These are phyloP conservation scores for Bursaphelenchus okinawaensis DNA, from an alignment of 2,888 invertebrate genomes.

Conservation along the genomic window DNA sequence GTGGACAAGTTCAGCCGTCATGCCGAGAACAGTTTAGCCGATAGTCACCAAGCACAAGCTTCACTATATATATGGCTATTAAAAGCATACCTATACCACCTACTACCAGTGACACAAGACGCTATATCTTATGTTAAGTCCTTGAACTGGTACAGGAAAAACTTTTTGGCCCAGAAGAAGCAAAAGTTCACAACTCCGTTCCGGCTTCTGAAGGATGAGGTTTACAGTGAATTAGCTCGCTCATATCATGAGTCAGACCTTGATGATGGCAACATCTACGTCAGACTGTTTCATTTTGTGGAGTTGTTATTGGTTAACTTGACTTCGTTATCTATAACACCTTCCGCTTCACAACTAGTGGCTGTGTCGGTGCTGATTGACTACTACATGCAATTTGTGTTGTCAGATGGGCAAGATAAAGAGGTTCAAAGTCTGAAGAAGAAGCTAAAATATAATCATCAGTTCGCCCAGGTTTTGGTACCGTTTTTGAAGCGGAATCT, in stretches of 20 bases:
- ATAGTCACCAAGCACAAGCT: not conserved
- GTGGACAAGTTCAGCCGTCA: constrained; percentile 4
- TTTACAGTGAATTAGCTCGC: not conserved
- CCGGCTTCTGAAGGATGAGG: not conserved
- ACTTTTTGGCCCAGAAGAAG: not conserved
- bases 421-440: constrained; percentile 2
- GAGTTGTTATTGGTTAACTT: constrained; percentile 4
- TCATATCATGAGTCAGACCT: not conserved
- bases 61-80: constrained; percentile 10
- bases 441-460: not conserved
- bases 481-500: constrained; percentile 5
- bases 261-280: not conserved
- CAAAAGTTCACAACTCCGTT: constrained; percentile 5
- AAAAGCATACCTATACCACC: constrained; percentile 1
- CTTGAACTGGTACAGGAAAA: not conserved
- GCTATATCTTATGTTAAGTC: not conserved
- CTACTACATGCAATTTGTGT: constrained; percentile 3
- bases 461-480: constrained; percentile 2
- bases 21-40: not conserved
- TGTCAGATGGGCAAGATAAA: not conserved
- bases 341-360: not conserved
- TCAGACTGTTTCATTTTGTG: constrained; percentile 7
- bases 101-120: constrained; percentile 2
- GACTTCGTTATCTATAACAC: not conserved
- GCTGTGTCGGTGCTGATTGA: not conserved